phyloP scores from a whole-genome alignment of 2,888 invertebrate genomes.

The Drosophila villosipedis region DNA sequence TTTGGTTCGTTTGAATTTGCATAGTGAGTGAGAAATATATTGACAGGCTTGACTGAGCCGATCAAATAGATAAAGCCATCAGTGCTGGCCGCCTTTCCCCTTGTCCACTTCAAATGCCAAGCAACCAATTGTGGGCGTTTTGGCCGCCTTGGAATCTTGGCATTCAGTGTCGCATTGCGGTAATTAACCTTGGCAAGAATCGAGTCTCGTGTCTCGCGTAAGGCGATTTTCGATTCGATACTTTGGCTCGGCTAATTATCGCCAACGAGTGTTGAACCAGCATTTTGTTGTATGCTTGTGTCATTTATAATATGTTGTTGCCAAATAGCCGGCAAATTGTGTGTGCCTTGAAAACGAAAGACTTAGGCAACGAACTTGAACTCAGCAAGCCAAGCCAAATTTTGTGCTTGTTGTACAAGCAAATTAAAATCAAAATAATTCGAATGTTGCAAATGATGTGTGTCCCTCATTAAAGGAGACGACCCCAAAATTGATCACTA shows the following conservation, averaged over 20 bases:
- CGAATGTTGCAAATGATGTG: constrained; percentile 3
- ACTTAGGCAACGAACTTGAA: constrained; percentile 62
- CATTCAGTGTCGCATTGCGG: constrained; percentile 52
- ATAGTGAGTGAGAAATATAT: constrained; percentile 47
- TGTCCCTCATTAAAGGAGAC: background rate
- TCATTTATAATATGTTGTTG: constrained; percentile 17
- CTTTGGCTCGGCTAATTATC: constrained; percentile 64
- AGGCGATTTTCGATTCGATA: constrained; percentile 69
- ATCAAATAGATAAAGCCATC: constrained; percentile 49
- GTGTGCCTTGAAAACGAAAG: constrained; percentile 45
- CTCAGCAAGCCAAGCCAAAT: background rate
- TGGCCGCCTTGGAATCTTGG: constrained; percentile 41
- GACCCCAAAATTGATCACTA: background rate
- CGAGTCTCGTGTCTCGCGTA: constrained; percentile 37
- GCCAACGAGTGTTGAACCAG: constrained; percentile 20
- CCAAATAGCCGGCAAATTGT: constrained; percentile 15
- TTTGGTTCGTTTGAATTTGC: constrained; percentile 38
- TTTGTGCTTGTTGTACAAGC: background rate
- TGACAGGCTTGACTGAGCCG: constrained; percentile 36
- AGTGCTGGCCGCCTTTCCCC: constrained; percentile 27
- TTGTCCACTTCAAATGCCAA: background rate
- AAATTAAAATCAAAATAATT: constrained; percentile 5
- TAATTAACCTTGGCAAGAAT: constrained; percentile 72
- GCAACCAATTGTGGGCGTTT: constrained; percentile 35
- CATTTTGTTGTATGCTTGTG: constrained; percentile 34